Conservation (phyloP, 2,888 invertebrate genomes). For the Scotopteryx bipunctaria region DNA sequence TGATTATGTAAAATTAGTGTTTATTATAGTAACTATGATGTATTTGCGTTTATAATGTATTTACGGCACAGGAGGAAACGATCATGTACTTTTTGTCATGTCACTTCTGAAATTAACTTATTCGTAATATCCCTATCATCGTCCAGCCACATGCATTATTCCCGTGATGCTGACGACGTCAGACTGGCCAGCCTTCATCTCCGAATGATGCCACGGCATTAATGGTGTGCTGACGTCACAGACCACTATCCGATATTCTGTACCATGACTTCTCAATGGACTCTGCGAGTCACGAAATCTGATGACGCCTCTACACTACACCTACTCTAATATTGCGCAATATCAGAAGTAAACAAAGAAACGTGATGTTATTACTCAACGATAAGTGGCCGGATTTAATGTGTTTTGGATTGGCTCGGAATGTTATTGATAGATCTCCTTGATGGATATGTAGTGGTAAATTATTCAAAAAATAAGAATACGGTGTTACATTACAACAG, state of each 20-base stretch:
- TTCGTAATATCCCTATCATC: neutral
- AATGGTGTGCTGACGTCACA: slow-evolving; percentile 4
- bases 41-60: no score
- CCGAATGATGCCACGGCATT: neutral
- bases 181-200: neutral
- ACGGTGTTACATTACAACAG: no score
- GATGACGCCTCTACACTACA: slow-evolving; percentile 13
- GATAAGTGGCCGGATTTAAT: slow-evolving; percentile 7
- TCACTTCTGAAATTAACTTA: neutral
- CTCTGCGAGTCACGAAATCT: slow-evolving; percentile 15
- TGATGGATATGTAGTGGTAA: no score
- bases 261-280: slow-evolving; percentile 6
- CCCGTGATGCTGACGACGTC: neutral
- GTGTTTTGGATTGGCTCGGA: slow-evolving; percentile 6
- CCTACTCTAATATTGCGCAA: slow-evolving; percentile 22
- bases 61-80: no score
- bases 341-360: slow-evolving; percentile 24
- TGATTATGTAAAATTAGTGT: no score
- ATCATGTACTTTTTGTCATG: no score
- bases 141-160: neutral
- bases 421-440: slow-evolving; percentile 1
- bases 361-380: slow-evolving; percentile 5
- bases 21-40: no score
- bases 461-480: no score
- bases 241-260: neutral